Evolutionary conservation across 2,888 invertebrate genomes (phyloP), one percentile per base, ranked within the genome.

Genomic region (Scelioninae gen. 1): DNA sequence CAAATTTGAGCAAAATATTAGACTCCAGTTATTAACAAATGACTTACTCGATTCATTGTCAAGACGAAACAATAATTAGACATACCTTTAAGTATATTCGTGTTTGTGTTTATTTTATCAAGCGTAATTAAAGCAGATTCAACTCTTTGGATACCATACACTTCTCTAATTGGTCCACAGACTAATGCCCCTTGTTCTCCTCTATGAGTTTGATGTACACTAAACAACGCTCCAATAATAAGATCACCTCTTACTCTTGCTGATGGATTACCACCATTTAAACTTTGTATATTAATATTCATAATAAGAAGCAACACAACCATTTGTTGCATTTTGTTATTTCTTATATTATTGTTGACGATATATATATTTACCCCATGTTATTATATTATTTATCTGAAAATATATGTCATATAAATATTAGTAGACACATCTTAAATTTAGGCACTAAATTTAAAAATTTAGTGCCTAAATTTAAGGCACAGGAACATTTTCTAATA

Each of bases 31-130:
- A n/a, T n/a, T n/a, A n/a, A n/a, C n/a, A n/a, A n/a, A n/a, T n/a
- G n/a, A n/a, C n/a, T n/a, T n/a, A n/a, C n/a, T n/a, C n/a, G n/a
- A 34, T 34, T 34, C 5, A 34, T 7, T 34, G 34, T 34, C 6
- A 7, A 34, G 34, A 8, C 13, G 15, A 13, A 13, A 4, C 4
- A 9, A 51, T 23, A 4, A 1, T 3, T 23, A 55, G 13, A 58
- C 75, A 34, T 76, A 87, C 88, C 88, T 60, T 86, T 85, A 16
- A 88, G 80, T 49, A 88, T 86, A 5, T 45, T 84, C 23, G 83
- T 81, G 43, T 87, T 86, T 63, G 92, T 92, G 92, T 96, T 96
- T 87, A 96, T 94, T 85, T 93, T 93, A 88, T 95, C 95, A 72
- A 96, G 93, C 43, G 89, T 89, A 63, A 88, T 86, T 3, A 90